A percentile compares a stretch with the other conserved stretches of the same genome.
Conservation (phyloP, 2,113 vertebrate genomes). For the Erpornis zantholeuca region DNA sequence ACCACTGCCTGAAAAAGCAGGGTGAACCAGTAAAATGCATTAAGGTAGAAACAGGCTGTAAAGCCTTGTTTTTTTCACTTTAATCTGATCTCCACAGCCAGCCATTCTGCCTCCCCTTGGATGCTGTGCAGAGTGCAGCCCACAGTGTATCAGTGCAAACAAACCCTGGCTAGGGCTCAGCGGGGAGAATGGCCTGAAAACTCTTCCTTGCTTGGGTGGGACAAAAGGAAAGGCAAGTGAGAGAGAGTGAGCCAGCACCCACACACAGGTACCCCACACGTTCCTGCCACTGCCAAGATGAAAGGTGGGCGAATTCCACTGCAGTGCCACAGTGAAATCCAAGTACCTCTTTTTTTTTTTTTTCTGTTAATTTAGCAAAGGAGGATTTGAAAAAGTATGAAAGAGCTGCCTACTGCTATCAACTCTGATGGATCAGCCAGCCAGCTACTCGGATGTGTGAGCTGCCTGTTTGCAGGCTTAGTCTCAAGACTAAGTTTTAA, state of each 20-base stretch:
- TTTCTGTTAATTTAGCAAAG: not conserved
- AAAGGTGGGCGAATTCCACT: not conserved
- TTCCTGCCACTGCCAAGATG: not conserved
- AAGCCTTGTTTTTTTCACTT: not conserved
- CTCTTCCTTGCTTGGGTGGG: not conserved
- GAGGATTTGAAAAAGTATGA: not conserved
- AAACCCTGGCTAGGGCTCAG: not conserved
- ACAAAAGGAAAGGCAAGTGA: not conserved
- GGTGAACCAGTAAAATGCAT: not conserved
- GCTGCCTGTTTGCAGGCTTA: not conserved
- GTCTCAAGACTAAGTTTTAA: not conserved
- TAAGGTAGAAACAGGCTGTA: not conserved
- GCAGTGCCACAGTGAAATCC: not conserved
- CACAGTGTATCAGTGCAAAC: not conserved
- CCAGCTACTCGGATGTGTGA: not conserved
- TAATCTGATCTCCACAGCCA: not conserved
- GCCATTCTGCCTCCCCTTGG: not conserved
- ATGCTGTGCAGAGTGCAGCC: not conserved
- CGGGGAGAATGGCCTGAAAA: not conserved
- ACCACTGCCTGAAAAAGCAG: not conserved
- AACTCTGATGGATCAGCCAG: not conserved
- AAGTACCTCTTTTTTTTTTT: not conserved
- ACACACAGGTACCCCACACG: not conserved
- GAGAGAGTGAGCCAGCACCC: not conserved
- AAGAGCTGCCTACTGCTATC: not conserved